These are phyloP conservation scores for Andricus quercusramuli DNA, from an alignment of 2,888 invertebrate genomes.

Conservation along the genomic window DNA sequence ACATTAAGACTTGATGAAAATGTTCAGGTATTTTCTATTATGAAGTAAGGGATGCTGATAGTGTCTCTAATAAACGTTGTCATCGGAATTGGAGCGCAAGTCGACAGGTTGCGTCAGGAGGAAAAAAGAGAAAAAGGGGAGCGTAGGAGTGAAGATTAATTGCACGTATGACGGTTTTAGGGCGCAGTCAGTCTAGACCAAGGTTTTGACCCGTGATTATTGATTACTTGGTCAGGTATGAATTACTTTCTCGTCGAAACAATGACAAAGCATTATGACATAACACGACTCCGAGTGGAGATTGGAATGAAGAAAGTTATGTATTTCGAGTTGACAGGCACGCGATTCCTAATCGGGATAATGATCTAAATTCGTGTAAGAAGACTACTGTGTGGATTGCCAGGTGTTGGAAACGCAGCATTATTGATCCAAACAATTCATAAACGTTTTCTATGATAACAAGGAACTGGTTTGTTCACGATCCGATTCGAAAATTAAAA, in stretches of 20 bases:
- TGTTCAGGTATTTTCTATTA: background rate
- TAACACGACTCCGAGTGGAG: background rate
- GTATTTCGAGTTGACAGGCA: conserved; percentile 35
- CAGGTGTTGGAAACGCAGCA: background rate
- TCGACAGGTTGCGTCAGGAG: conserved; percentile 52
- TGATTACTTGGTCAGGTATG: conserved; percentile 30
- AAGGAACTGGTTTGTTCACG: background rate
- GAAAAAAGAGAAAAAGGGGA: conserved; percentile 62
- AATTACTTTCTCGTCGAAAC: conserved; percentile 45
- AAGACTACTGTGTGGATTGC: background rate
- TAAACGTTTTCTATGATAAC: background rate
- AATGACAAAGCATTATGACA: conserved; percentile 43
- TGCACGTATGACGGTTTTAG: conserved; percentile 60
- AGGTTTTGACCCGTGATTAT: conserved; percentile 58
- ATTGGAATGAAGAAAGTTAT: conserved; percentile 36
- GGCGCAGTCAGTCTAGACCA: conserved; percentile 56
- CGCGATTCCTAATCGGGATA: conserved; percentile 32
- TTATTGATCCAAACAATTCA: background rate
- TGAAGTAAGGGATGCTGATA: background rate
- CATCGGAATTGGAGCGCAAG: conserved; percentile 6
- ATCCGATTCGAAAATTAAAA: background rate
- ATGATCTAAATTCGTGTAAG: background rate
- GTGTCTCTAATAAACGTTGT: background rate
- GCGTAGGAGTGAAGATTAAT: conserved; percentile 45
- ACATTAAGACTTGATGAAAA: background rate